Percentiles rank a stretch among this genome's conserved stretches.
Conservation (phyloP, 1,140 invertebrate genomes). For the Nephotettix cincticeps region DNA sequence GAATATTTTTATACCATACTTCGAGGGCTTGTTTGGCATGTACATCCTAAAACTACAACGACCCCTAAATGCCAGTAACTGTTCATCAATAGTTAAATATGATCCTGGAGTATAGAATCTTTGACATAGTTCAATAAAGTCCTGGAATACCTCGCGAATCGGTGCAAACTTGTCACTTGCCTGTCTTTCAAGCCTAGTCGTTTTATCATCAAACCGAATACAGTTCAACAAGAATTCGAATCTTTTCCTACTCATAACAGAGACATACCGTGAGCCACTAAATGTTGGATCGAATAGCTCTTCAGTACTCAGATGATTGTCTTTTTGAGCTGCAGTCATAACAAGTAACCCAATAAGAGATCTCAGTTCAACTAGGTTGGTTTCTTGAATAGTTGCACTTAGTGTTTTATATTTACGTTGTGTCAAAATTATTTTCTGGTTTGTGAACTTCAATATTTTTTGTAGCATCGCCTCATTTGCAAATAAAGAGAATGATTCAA, state of each 20-base stretch:
- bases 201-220: conserved; percentile 38
- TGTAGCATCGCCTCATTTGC: conserved; percentile 25
- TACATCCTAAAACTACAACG: conserved; percentile 47
- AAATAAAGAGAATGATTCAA: conserved; percentile 29
- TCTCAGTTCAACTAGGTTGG: conserved; percentile 21
- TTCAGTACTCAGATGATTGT: conserved; percentile 27
- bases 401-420: no score
- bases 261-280: conserved; percentile 31
- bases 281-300: conserved; percentile 32
- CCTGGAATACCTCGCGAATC: conserved; percentile 34
- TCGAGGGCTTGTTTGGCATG: conserved; percentile 47
- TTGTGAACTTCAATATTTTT: conserved; percentile 11
- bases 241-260: conserved; percentile 34
- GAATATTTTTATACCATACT: conserved; percentile 41
- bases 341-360: conserved; percentile 27
- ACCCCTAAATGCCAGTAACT: conserved; percentile 41
- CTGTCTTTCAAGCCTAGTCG: conserved; percentile 31
- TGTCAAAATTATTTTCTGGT: not conserved
- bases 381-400: conserved; percentile 22
- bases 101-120: conserved; percentile 23
- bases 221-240: conserved; percentile 35
- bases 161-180: conserved; percentile 36
- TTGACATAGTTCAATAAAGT: conserved; percentile 29
- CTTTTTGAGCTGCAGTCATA: conserved; percentile 22
- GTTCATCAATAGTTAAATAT: conserved; percentile 26